A percentile compares a stretch with the other conserved stretches of the same genome.
These are phyloP conservation scores for Tetramorium alpestre DNA, from an alignment of 1,140 invertebrate genomes.

Conservation along the genomic window DNA sequence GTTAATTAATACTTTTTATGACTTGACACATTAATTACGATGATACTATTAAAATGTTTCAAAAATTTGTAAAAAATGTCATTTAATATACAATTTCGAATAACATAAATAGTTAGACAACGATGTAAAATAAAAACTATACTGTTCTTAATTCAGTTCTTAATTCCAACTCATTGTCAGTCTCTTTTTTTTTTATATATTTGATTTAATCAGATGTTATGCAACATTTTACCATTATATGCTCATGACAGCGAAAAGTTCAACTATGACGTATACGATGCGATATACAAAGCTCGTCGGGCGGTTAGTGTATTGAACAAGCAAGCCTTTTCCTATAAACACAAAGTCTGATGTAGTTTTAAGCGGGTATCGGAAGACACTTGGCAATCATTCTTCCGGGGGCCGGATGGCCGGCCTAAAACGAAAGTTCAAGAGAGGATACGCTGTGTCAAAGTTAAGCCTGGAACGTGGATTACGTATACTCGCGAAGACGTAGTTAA, in stretches of 20 bases:
- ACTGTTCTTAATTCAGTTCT: not conserved
- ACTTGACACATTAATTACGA: not conserved
- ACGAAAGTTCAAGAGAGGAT: slow-evolving; percentile 54
- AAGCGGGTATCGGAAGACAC: slow-evolving; percentile 1
- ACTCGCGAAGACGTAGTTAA: slow-evolving; percentile 72
- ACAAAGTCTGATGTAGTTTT: not conserved
- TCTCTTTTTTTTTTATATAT: too few relatives aligned
- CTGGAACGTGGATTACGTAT: slow-evolving; percentile 70
- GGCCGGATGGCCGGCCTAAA: slow-evolving; percentile 36
- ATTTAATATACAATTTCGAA: not conserved
- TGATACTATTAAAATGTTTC: not conserved
- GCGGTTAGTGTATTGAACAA: not conserved
- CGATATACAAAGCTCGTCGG: not conserved
- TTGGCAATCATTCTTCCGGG: slow-evolving; percentile 35
- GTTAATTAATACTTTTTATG: not conserved
- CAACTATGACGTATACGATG: not conserved
- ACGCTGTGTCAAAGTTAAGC: slow-evolving; percentile 67
- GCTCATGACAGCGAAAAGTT: not conserved
- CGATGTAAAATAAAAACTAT: not conserved
- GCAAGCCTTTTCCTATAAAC: not conserved
- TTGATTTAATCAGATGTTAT: not conserved
- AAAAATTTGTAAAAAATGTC: not conserved
- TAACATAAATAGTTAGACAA: not conserved
- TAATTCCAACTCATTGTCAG: too few relatives aligned
- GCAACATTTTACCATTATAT: not conserved